Base-by-base conservation (phyloP, 1,140 invertebrate genomes). In the Aphidius ervi region DNA sequence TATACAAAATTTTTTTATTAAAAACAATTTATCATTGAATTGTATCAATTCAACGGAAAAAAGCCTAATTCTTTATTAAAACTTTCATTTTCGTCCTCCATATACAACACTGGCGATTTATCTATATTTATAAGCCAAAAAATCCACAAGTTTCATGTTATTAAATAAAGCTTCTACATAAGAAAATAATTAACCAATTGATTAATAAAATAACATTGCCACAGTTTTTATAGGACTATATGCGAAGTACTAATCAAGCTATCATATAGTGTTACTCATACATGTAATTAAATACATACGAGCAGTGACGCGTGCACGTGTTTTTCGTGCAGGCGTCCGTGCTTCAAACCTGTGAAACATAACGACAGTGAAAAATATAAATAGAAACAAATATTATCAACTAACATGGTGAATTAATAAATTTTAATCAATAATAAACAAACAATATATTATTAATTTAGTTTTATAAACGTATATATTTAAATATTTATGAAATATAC, bases 181-280 rank as follows among this genome's bases (percentile, higher is more conserved):
- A 31, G 23, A 31, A 31, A 31, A 31, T 31, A 31, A 31, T 31
- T 31, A 31, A 31, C 23, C 23, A 31, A 31, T 31, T 31, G 23
- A 31, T 31, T 31, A 31, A 31, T 31, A 31, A 31, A 31, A 31
- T 31, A 31, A 31, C 23, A 31, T 31, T 31, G 23, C 23, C 23
- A 31, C 23, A 31, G 23, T 31, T 31, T 31, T 31, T 31, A 31
- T 31, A 31, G 23, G 23, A 31, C 23, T 31, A 31, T 31, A 31
- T 63, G 63, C 67, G 55, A 65, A 63, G 63, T 46, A 66, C 63
- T 68, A 63, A 70, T 67, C 68, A 70, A 68, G 58, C 66, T 58
- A 71, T 62, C 70, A 70, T 56, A 71, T 61, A 50, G 58, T 57
- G 56, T 31, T 41, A 59, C 58, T 64, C 59, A 59, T 61, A 61